phyloP scores from a whole-genome alignment of 1,140 invertebrate genomes.

The Spodoptera litura region DNA sequence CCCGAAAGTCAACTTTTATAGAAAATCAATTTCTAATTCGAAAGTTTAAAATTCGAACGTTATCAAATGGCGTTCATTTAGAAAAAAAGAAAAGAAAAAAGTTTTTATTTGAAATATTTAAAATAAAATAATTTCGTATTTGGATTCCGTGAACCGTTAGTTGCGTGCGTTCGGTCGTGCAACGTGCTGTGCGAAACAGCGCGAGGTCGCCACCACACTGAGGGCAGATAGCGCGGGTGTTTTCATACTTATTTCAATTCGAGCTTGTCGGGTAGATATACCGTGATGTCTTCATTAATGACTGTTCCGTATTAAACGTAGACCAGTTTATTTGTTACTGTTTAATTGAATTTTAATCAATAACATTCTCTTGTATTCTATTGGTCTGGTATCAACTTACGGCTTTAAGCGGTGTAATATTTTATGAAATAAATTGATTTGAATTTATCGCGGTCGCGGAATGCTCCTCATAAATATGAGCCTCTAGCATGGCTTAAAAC shows the following conservation, averaged over 20 bases:
- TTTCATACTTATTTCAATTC: constrained; percentile 17
- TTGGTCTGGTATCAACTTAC: too few relatives aligned
- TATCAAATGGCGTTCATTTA: not conserved
- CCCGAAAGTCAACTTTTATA: constrained; percentile 3
- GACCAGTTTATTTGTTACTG: too few relatives aligned
- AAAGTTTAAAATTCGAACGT: constrained; percentile 1
- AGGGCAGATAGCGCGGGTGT: constrained; percentile 17
- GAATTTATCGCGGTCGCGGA: too few relatives aligned
- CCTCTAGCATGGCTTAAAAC: too few relatives aligned
- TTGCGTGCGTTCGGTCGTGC: constrained; percentile 20
- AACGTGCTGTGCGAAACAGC: constrained; percentile 47
- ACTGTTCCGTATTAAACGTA: not conserved
- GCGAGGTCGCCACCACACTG: constrained; percentile 52
- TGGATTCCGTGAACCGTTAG: not conserved
- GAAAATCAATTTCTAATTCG: not conserved
- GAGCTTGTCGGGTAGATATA: constrained; percentile 14
- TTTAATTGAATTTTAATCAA: too few relatives aligned
- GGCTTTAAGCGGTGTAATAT: too few relatives aligned
- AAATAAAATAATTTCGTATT: constrained; percentile 10
- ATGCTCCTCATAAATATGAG: too few relatives aligned
- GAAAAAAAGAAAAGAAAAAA: too few relatives aligned
- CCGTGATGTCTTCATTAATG: constrained; percentile 23
- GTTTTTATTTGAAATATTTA: not conserved
- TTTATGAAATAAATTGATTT: too few relatives aligned
- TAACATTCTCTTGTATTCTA: too few relatives aligned